phyloP scores from a whole-genome alignment of 2,888 invertebrate genomes.

The Drosophila aldrichi region DNA sequence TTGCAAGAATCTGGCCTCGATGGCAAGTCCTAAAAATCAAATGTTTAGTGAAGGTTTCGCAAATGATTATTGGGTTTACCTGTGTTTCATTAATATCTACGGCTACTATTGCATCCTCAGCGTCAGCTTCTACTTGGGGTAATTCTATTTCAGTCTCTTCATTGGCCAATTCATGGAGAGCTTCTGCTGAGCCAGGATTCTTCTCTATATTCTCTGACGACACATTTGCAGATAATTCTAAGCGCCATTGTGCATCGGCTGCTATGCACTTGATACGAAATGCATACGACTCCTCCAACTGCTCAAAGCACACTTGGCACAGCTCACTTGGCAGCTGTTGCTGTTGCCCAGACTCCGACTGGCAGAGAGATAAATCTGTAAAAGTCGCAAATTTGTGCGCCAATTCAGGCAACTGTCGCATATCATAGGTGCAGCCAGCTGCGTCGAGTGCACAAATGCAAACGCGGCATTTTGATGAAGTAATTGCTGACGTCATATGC shows the following conservation, averaged over 20 bases:
- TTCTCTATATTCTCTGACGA: not conserved
- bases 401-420: slow-evolving; percentile 43
- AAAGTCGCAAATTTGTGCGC: slow-evolving; percentile 60
- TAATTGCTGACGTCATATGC: slow-evolving; percentile 18
- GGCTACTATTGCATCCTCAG: not conserved
- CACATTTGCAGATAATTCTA: not conserved
- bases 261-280: slow-evolving; percentile 41
- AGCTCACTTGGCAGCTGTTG: slow-evolving; percentile 32
- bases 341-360: slow-evolving; percentile 38
- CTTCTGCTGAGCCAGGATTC: not conserved
- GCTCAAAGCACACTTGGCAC: slow-evolving; percentile 24
- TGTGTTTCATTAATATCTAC: not conserved
- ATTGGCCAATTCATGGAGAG: not conserved
- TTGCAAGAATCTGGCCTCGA: slow-evolving; percentile 49
- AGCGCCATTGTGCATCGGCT: slow-evolving; percentile 31
- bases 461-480: slow-evolving; percentile 27
- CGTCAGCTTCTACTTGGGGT: not conserved
- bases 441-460: slow-evolving; percentile 19
- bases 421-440: slow-evolving; percentile 7
- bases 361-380: slow-evolving; percentile 38
- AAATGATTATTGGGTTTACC: not conserved
- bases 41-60: not conserved
- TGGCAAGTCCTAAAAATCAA: not conserved
- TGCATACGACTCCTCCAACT: slow-evolving; percentile 32
- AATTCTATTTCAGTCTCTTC: slow-evolving; percentile 8